Base-by-base conservation (phyloP, 2,113 vertebrate genomes). In the Psittacus erithacus region DNA sequence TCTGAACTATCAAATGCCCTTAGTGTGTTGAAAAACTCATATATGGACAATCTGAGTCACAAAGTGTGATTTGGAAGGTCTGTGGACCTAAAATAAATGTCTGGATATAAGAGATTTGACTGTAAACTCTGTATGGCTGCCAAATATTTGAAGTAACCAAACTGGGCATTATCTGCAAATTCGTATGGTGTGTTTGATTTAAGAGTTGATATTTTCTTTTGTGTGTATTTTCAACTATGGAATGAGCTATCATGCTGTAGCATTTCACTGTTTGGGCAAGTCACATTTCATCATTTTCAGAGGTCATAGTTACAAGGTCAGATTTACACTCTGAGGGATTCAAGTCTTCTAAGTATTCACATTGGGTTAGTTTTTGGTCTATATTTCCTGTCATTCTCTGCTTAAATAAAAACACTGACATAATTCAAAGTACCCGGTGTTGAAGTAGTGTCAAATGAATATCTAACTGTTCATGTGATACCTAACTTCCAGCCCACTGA, bases 51-150 rank as follows among this genome's bases (percentile, higher is more conserved):
- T 76, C 35, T 85, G 84, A 93, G 55, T 73, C 47, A 69, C 1
- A 9, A 82, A 67, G 24, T 85, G 29, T 55, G 78, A 23, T 82
- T 96, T 92, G 2, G 2, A 92, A 95, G 73, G 18, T 84, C 57
- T 89, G 69, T 57, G 29, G 52, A 62, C 81, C 79, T 70, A 89
- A 95, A 93, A 92, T 35, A 95, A 92, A 87, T 73, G 88, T 62
- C 41, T 94, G 22, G 22, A 82, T 90, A 20, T 53, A 25, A 82
- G 24, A 89, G 17, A 79, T 87, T 85, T 80, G 41, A 11, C 70
- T 74, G 31, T 75, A 85, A 89, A 82, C 41, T 93, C 63, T 84
- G 41, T 35, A 38, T 78, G 13, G 28, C 86, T 95, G 93, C 41
- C 87, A 95, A 1, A 93, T 70, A 92, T 49, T 52, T 92, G 52